Base-by-base conservation (phyloP, 2,888 invertebrate genomes). In the Athalia circularis region DNA sequence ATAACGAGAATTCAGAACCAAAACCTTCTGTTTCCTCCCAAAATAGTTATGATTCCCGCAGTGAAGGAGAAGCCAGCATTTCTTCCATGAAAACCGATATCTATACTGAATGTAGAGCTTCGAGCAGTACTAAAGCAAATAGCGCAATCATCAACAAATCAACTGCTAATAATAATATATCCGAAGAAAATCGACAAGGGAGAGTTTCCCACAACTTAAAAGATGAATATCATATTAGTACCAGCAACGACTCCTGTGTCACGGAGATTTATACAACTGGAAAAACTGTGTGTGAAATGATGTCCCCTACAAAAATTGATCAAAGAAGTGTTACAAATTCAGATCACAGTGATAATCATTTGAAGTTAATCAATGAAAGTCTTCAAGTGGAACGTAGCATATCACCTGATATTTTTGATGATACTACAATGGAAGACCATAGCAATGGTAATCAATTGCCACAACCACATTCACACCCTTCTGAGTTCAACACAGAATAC, bases 331-430 rank as follows among this genome's bases (percentile, higher is more conserved):
- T 29, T 29, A 29, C 29, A 29, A 8, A 61, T 61, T 29, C 11
- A 64, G 29, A n/a, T 74, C 48, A 62, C 11, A 72, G 13, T 64
- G 45, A 64, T 54, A 78, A 50, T 59, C 1, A 50, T 50, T 0
- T 75, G 3, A 47, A 61, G 64, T 64, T 67, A 9, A 29, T 62
- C 6, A 52, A 59, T 7, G 67, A 61, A 62, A 78, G 13, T 8
- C n/a, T 59, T 8, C 48, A 64, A 54, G 79, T 78, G 43, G 29
- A 77, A 43, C 65, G 47, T 29, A 82, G 80, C 6, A 52, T 65
- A 68, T 87, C 87, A 48, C 87, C 87, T 52, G 87, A 87, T 80
- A 74, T 86, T 70, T 86, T 86, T 70, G 85, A 83, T 43, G 86
- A 85, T 59, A 70, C 65, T 9, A 64, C 48, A 72, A 61, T 11